A percentile compares a stretch with the other conserved stretches of the same genome.
phyloP scores from a whole-genome alignment of 2,888 invertebrate genomes.

The Drosophila anomelani region DNA sequence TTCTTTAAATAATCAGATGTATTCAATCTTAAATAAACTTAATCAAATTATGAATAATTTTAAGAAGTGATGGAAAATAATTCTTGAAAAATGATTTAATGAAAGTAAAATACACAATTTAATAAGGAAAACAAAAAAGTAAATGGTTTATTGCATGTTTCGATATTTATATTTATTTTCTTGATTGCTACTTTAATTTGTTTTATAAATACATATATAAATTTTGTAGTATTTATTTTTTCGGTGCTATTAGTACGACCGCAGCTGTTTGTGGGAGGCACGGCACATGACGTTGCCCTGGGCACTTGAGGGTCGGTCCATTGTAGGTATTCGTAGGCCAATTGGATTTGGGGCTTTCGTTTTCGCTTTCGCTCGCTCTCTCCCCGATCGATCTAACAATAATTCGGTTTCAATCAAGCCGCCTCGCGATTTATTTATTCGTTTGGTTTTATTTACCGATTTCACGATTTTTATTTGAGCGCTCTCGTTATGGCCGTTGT shows the following conservation, averaged over 20 bases:
- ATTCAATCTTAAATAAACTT: too few species aligned
- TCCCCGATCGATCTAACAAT: conserved; percentile 83
- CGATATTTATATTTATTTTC: too few species aligned
- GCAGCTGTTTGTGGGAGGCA: conserved; percentile 3
- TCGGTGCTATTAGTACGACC: not conserved
- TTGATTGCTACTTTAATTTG: too few species aligned
- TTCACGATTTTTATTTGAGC: conserved; percentile 45
- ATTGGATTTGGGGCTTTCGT: conserved; percentile 32
- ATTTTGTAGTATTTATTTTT: not conserved
- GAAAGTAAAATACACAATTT: too few species aligned
- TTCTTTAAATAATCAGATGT: too few species aligned
- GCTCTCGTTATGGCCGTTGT: conserved; percentile 37
- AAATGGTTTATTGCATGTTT: too few species aligned
- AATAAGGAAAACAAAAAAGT: too few species aligned
- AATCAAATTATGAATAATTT: too few species aligned
- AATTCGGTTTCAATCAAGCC: conserved; percentile 72
- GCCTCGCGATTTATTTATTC: conserved; percentile 59
- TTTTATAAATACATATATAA: too few species aligned
- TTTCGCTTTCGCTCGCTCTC: conserved; percentile 67
- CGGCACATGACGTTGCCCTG: conserved; percentile 62
- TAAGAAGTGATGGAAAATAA: too few species aligned
- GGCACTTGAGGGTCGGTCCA: conserved; percentile 67
- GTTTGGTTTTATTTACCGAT: conserved; percentile 23
- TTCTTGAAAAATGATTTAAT: not conserved
- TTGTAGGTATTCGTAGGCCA: conserved; percentile 30